A percentile compares a stretch with the other conserved stretches of the same genome.
These are phyloP conservation scores for Anastrepha obliqua DNA, from an alignment of 1,140 invertebrate genomes.

Conservation along the genomic window DNA sequence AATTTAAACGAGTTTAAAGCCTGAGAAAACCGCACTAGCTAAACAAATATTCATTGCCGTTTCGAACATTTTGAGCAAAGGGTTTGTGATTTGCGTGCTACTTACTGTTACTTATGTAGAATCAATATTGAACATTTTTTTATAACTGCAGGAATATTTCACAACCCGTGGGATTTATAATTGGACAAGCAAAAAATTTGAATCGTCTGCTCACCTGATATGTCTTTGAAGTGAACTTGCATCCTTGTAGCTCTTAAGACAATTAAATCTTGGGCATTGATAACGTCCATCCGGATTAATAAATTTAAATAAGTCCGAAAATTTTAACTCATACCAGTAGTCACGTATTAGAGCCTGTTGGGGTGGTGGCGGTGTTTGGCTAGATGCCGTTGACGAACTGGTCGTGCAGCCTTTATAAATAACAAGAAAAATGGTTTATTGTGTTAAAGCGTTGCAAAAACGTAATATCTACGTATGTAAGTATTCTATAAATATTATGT, in stretches of 20 bases:
- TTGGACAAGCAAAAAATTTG: too few relatives aligned
- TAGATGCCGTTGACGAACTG: slow-evolving; percentile 62
- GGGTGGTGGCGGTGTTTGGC: slow-evolving; percentile 67
- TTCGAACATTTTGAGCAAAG: too few relatives aligned
- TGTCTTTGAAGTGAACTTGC: slow-evolving; percentile 76
- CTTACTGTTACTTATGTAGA: too few relatives aligned
- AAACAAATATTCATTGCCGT: too few relatives aligned
- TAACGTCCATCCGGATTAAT: slow-evolving; percentile 74
- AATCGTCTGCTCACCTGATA: slow-evolving; percentile 71
- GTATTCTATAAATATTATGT: not conserved
- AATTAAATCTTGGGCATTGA: slow-evolving; percentile 73
- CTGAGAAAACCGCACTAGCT: too few relatives aligned
- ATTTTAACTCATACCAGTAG: slow-evolving; percentile 74
- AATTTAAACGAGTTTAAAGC: too few relatives aligned
- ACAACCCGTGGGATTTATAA: too few relatives aligned
- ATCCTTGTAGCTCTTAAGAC: slow-evolving; percentile 74
- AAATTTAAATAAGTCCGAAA: slow-evolving; percentile 73
- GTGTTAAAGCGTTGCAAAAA: not conserved
- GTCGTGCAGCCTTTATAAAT: slow-evolving; percentile 56
- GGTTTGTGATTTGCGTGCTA: too few relatives aligned
- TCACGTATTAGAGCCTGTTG: slow-evolving; percentile 70
- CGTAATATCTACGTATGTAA: not conserved
- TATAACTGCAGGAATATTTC: too few relatives aligned
- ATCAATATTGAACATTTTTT: too few relatives aligned
- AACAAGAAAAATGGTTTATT: slow-evolving; percentile 37